Evolutionary conservation across 2,113 vertebrate species (phyloP), one percentile per base, ranked within the genome.

Genomic region (Psittacus erithacus): DNA sequence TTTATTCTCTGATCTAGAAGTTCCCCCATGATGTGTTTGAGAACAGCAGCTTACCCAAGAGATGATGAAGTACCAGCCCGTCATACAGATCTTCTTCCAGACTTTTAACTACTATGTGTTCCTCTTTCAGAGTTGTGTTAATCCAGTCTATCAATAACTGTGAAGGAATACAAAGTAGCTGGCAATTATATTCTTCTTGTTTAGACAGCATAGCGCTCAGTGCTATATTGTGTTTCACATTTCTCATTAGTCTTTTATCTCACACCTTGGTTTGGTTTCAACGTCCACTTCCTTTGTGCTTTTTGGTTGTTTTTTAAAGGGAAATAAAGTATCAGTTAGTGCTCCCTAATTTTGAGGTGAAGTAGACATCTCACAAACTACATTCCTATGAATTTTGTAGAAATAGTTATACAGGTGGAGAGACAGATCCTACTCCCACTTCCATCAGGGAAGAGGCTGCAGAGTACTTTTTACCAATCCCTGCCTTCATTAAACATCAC

Each of bases 21-120:
- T 11, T 69, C 18, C 46, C 67, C 38, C 9, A 1, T 0, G 16
- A 44, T 13, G 31, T 13, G 15, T 38, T 64, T 50, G 24, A 88
- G 64, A 69, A 43, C 47, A 28, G 46, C 15, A 38, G 9, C 98
- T 98, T 97, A 99, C 99, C 98, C 90, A 99, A 96, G 49, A 99
- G 98, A 95, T 99, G 99, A 96, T 99, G 99, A 92, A 99, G 98
- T 28, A 99, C 97, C 70, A 99, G 98, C 29, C 99, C 99, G 22
- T 99, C 99, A 5, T 96, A 99, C 31, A 99, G 83, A 96, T 99
- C 99, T 83, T 99, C 99, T 88, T 99, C 98, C 96, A 99, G 92
- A 90, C 96, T 98, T 93, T 98, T 98, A 65, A 99, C 98, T 50
- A 99, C 98, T 9, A 99, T 99, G 94, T 99, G 99, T 64, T 99